Percentiles rank a stretch among this genome's conserved stretches.
phyloP scores from a whole-genome alignment of 2,888 invertebrate species.

The Philopedon plagiatum region DNA sequence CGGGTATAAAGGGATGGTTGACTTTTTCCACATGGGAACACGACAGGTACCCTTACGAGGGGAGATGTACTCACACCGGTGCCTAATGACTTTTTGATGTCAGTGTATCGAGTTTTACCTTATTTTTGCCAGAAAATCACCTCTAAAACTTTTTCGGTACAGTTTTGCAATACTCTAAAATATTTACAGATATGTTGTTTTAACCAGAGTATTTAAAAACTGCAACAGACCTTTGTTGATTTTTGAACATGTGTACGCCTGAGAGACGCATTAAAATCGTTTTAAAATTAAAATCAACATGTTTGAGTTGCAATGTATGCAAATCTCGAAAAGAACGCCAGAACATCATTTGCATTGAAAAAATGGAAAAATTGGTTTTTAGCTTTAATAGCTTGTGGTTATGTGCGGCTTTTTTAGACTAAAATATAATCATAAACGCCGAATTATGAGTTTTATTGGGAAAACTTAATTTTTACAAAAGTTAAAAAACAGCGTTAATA shows the following conservation, averaged over 20 bases:
- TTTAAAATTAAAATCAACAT: constrained; percentile 12
- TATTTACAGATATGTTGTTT: neutral
- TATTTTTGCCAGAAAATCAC: no score
- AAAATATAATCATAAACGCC: neutral
- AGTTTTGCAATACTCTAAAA: neutral
- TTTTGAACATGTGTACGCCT: neutral
- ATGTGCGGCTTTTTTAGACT: neutral
- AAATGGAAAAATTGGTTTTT: neutral
- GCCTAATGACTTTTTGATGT: no score
- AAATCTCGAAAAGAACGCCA: neutral
- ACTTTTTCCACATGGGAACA: no score
- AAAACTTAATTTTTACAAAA: no score
- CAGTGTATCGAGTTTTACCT: no score
- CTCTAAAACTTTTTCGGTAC: no score
- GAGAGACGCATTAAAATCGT: neutral
- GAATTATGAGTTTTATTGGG: no score
- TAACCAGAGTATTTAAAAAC: neutral
- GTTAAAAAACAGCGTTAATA: no score
- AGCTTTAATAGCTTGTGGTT: neutral
- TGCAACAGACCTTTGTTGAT: neutral
- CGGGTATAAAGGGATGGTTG: no score
- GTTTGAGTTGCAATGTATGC: constrained; percentile 13
- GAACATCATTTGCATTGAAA: constrained; percentile 2
- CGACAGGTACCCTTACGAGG: no score
- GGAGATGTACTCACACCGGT: no score